These are phyloP conservation scores for Dendrocopos noguchii DNA, from an alignment of 2,113 vertebrate genomes.

Conservation along the genomic window DNA sequence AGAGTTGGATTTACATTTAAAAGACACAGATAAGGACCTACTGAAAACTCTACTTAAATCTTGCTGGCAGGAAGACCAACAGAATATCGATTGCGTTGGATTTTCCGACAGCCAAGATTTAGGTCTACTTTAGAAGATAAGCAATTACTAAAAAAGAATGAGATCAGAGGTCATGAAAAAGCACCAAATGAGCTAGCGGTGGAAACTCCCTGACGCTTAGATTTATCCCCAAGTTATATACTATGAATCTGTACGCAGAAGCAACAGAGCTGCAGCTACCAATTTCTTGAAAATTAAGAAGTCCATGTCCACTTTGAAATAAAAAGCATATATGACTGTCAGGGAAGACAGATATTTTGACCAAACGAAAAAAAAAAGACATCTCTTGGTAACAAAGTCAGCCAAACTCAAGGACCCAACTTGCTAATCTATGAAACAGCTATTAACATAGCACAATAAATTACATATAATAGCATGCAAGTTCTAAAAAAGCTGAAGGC, in stretches of 20 bases:
- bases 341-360: not conserved
- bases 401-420: not conserved
- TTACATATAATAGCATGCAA: not conserved
- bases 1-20: rapidly evolving
- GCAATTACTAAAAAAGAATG: not conserved
- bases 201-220: not conserved
- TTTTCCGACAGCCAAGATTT: not conserved
- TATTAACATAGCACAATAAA: not conserved
- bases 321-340: not conserved
- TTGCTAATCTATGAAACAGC: not conserved
- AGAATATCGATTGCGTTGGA: not conserved
- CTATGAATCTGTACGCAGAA: not conserved
- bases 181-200: not conserved
- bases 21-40: not conserved
- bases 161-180: not conserved
- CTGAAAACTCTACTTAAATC: not conserved
- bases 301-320: not conserved
- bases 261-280: not conserved
- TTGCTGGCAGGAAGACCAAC: constrained; percentile 1
- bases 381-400: not conserved
- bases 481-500: not conserved
- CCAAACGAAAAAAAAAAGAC: not conserved
- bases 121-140: not conserved
- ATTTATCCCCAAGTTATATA: not conserved
- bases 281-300: not conserved